Evolutionary conservation across 1,140 invertebrate genomes (phyloP).

Genomic region (Venturia canescens): DNA sequence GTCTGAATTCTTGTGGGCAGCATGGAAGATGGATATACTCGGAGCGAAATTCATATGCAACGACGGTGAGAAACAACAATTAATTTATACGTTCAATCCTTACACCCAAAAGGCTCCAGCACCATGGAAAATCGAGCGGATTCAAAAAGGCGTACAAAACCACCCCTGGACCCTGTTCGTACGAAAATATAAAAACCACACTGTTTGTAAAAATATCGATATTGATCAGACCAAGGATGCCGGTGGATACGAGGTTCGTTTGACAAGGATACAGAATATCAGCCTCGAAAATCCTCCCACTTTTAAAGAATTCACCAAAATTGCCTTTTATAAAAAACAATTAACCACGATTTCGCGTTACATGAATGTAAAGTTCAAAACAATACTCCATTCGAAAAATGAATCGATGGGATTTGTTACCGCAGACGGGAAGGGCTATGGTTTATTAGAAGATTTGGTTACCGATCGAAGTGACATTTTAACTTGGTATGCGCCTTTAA

Average conservation of each 20-base stretch:
- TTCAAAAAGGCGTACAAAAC: neutral
- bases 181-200: too few relatives aligned
- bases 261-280: neutral
- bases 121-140: neutral
- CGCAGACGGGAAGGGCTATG: neutral
- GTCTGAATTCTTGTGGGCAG: neutral
- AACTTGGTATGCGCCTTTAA: neutral
- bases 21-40: constrained; percentile 33
- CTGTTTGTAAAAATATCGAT: too few relatives aligned
- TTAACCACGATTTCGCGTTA: neutral
- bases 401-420: neutral
- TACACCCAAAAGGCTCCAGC: neutral
- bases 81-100: constrained; percentile 29
- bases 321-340: neutral
- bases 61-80: neutral
- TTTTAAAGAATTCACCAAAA: too few relatives aligned
- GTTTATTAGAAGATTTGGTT: neutral
- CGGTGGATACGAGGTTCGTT: neutral
- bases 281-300: neutral
- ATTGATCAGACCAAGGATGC: constrained; percentile 17
- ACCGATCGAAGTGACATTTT: neutral
- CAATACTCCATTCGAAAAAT: neutral
- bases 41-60: constrained; percentile 22
- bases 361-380: neutral
- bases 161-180: too few relatives aligned